Conservation (phyloP, 2,888 invertebrate genomes). For the Pandemis heparana region DNA sequence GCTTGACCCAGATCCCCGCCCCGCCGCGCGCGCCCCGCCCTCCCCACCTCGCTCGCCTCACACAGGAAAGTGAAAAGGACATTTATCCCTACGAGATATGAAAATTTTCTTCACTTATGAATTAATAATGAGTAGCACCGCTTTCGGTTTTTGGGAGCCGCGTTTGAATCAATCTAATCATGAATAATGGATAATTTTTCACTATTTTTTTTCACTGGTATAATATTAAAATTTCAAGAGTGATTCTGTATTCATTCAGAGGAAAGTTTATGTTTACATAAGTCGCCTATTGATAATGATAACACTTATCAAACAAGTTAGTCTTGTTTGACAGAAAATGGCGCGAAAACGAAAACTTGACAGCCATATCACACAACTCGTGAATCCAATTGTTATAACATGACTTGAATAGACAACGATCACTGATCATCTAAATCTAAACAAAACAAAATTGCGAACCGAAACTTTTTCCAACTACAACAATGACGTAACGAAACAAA, state of each 20-base stretch:
- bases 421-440: neutral
- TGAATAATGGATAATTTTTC: constrained; percentile 1
- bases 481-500: constrained; percentile 36
- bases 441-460: neutral
- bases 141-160: constrained; percentile 15
- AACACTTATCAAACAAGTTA: constrained; percentile 1
- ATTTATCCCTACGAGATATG: constrained; percentile 56
- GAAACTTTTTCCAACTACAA: constrained; percentile 5
- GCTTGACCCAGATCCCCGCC: constrained; percentile 81
- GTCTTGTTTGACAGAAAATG: constrained; percentile 12
- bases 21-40: constrained; percentile 48
- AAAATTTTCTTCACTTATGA: constrained; percentile 34
- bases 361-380: constrained; percentile 3
- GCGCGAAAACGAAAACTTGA: constrained; percentile 36
- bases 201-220: neutral
- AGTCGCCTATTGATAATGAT: neutral
- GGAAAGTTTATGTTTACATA: neutral
- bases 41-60: constrained; percentile 51
- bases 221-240: neutral
- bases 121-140: constrained; percentile 21
- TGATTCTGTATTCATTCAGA: neutral
- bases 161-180: neutral
- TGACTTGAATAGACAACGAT: neutral
- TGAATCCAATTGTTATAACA: neutral
- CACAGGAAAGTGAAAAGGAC: constrained; percentile 81